Evolutionary conservation across 1,140 invertebrate genomes (phyloP), one percentile per base, ranked within the genome.

Genomic region (Bombus haemorrhoidalis): DNA sequence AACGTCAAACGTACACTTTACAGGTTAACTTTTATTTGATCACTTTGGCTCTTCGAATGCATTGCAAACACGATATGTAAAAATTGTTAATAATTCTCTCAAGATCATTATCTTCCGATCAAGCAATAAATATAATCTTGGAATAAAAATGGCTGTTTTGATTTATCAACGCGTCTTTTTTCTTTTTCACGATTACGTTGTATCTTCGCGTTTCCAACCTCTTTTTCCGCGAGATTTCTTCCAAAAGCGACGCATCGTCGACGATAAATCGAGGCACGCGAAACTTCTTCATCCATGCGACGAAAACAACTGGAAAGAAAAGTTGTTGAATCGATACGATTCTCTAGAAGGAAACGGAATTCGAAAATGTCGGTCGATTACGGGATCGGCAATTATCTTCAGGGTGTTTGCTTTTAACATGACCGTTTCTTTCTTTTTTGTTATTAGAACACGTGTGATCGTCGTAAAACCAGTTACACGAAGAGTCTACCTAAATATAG

Each of bases 251-350:
- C 81, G 39, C 72, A 77, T 59, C 71, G 71, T 53, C 37, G 73
- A 10, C 76, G 85, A 89, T 86, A 83, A 86, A 89, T 86, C 80
- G 64, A 62, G 47, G 47, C 18, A 53, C 47, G 47, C 47, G 47
- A 22, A 53, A 53, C 47, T 64, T 57, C 83, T 68, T 59, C 88
- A 84, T 83, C 59, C 68, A 72, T 43, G 71, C 71, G 57, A 73
- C 62, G 74, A 66, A 75, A 84, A 85, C 68, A 68, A 59, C 62
- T 79, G 79, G 68, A 37, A n/a, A 34, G 62, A n/a, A 57, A 64
- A 76, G 71, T 81, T 79, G 72, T 81, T 41, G 83, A 86, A 75
- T 86, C 83, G 87, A 89, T 86, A 59, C 62, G 39, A 47, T 57
- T 10, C 34, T 72, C 41, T 41, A 41, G 22, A 76, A 64, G 41